phyloP scores from a whole-genome alignment of 2,113 vertebrate genomes.

The Alectura lathami region DNA sequence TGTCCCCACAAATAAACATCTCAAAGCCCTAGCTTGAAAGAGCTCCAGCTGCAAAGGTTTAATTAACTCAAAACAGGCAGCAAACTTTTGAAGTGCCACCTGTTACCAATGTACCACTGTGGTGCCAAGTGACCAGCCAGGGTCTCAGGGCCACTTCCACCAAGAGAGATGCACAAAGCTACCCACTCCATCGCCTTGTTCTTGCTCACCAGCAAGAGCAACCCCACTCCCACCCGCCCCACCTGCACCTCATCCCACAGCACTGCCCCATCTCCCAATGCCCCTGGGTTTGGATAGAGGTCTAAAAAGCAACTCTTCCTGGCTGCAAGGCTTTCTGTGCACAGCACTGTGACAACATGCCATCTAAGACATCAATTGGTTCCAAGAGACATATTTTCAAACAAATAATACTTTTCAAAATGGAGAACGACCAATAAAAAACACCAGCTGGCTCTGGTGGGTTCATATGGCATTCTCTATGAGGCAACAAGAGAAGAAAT shows the following conservation, averaged over 20 bases:
- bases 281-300: not conserved
- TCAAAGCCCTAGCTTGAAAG: slow-evolving; percentile 19
- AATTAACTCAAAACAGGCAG: not conserved
- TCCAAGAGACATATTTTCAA: not conserved
- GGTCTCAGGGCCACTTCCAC: not conserved
- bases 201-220: not conserved
- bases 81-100: not conserved
- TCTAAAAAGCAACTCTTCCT: not conserved
- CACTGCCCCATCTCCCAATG: not conserved
- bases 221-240: rapidly evolving
- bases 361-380: not conserved
- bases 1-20: not conserved
- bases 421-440: not conserved
- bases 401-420: not conserved
- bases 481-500: not conserved
- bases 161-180: not conserved
- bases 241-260: not conserved
- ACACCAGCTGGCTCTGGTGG: not conserved
- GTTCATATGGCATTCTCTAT: not conserved
- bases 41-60: slow-evolving; percentile 5
- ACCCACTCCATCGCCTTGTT: not conserved
- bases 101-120: not conserved
- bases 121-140: not conserved
- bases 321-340: not conserved
- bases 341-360: not conserved